Base-by-base conservation (phyloP, 2,888 invertebrate species). In the Eremobia ochroleuca region DNA sequence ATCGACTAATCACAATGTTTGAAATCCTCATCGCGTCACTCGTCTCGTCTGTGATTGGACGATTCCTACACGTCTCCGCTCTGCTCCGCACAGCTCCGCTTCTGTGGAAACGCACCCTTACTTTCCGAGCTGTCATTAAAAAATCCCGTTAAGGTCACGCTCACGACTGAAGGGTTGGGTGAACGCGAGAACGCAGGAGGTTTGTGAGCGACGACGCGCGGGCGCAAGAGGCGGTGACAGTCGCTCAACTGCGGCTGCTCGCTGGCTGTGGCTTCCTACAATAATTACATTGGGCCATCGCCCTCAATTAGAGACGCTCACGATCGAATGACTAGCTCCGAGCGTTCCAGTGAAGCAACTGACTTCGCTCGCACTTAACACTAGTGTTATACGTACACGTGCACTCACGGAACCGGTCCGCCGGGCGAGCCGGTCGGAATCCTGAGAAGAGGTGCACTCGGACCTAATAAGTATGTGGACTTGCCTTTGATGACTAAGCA, bases 351-450 rank as follows among this genome's bases (percentile, higher is more conserved):
- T 75, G 73, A 68, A 43, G 74, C 40, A 52, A 73, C 73, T 76
- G 73, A 78, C 69, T 65, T 70, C 85, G 89, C 83, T 79, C 73
- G 70, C 64, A 82, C 88, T 90, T 87, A 84, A 86, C 79, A 78
- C 79, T 74, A 70, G 80, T 71, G 71, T 72, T 77, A 67, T 77
- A 68, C 76, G 87, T 88, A 87, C 91, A 91, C 91, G 91, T 91
- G 92, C 90, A 90, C 85, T 83, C 68, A 81, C 58, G 73, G 52
- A 93, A 93, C 93, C 93, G 92, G 93, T 93, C 85, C 58, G 64
- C 73, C 84, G 31, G 77, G 82, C 81, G 76, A 78, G 68, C 83
- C 88, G 84, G 80, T 76, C 80, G 85, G 88, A 88, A 88, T 90
- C 89, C 88, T 83, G 88, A 87, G 87, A 88, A 82, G 85, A 83